Conservation (phyloP, 2,888 invertebrate species). For the Eudasyphora cyanicolor region DNA sequence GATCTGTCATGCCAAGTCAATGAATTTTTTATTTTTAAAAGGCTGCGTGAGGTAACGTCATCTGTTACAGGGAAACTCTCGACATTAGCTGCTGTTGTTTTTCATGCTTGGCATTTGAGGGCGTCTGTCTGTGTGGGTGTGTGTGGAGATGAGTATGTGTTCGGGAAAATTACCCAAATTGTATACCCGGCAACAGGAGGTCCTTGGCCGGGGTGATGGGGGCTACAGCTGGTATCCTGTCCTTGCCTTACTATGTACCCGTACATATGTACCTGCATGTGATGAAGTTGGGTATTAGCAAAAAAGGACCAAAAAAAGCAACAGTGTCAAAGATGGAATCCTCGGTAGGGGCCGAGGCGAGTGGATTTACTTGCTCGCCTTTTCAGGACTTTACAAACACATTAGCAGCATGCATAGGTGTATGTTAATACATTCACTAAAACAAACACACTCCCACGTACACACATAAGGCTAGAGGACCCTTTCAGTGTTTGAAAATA, state of each 20-base stretch:
- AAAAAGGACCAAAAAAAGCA: conserved; percentile 41
- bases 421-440: not conserved
- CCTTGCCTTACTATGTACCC: too few relatives aligned
- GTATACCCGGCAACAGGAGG: conserved; percentile 24
- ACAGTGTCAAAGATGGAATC: conserved; percentile 48
- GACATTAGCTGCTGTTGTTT: not conserved
- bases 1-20: conserved; percentile 61
- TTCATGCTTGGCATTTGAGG: not conserved
- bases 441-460: not conserved
- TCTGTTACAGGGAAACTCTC: conserved; percentile 32
- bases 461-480: not conserved
- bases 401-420: conserved; percentile 26
- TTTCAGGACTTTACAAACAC: conserved; percentile 29
- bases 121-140: not conserved
- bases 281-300: too few relatives aligned
- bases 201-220: not conserved
- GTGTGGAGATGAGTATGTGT: not conserved
- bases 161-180: conserved; percentile 24
- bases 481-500: conserved; percentile 21
- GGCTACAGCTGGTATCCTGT: not conserved
- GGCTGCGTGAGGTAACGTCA: conserved; percentile 57
- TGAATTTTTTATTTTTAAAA: conserved; percentile 61
- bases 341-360: not conserved
- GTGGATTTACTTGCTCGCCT: conserved; percentile 14
- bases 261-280: too few relatives aligned